Percentiles rank a stretch among this genome's conserved stretches.
Conservation (phyloP, 64 coral and sea anemone genomes). For the Trachythela sp. region DNA sequence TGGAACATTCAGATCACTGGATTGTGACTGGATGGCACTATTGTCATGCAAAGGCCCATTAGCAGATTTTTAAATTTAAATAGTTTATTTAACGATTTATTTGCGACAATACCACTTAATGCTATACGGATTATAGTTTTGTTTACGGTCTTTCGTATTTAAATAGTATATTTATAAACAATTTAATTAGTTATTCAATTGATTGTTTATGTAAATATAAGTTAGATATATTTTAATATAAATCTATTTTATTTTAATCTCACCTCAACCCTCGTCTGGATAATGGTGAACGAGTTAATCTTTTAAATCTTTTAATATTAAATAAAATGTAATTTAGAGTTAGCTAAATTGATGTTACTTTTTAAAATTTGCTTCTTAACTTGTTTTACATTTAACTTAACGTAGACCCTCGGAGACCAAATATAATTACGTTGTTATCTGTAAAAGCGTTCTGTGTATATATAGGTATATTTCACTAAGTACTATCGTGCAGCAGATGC, state of each 20-base stretch:
- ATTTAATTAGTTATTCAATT: neutral
- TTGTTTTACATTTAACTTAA: neutral
- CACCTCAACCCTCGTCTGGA: neutral
- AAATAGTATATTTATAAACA: neutral
- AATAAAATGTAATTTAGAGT: neutral
- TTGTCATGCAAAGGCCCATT: no score
- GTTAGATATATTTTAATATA: neutral
- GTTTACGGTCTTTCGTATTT: neutral
- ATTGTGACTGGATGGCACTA: no score
- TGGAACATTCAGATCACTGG: no score
- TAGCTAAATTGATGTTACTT: neutral
- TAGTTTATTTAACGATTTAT: no score
- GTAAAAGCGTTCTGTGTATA: no score
- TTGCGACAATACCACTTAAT: no score
- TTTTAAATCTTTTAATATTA: slow-evolving; percentile 17
- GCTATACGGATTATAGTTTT: neutral
- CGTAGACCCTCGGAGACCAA: no score
- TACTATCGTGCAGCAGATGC: no score
- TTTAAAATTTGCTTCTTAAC: neutral
- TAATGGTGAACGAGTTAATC: neutral
- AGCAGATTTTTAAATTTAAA: no score
- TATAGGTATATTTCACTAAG: no score
- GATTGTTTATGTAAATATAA: neutral
- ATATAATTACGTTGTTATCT: no score
- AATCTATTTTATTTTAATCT: neutral